Evolutionary conservation across 2,888 invertebrate genomes (phyloP).

Genomic region (Myathropa florea): DNA sequence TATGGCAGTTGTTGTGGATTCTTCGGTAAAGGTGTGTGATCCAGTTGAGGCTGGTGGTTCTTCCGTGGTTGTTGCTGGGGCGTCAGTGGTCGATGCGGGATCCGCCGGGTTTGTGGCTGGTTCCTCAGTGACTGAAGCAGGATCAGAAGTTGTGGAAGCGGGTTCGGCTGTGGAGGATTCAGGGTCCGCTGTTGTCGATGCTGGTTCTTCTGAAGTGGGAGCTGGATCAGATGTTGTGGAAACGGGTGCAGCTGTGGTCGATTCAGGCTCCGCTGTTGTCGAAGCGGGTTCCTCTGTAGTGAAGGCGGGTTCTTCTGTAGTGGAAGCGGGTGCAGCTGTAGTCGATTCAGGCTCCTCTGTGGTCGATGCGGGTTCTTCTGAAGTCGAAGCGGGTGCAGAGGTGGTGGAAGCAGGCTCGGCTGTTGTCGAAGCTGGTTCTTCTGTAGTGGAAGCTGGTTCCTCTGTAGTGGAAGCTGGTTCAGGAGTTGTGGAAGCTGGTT

Average conservation of each 20-base stretch:
- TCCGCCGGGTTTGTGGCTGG: not conserved
- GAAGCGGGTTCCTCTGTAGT: not conserved
- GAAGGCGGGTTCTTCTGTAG: not conserved
- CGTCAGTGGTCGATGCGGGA: not conserved
- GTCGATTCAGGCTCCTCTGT: not conserved
- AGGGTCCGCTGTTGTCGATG: not conserved
- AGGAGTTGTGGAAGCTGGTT: not conserved
- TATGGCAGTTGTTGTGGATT: slow-evolving; percentile 44
- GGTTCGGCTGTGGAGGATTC: not conserved
- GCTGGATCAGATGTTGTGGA: not conserved
- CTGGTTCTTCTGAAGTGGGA: not conserved
- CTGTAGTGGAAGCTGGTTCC: not conserved
- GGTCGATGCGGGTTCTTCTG: not conserved
- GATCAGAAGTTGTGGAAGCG: not conserved
- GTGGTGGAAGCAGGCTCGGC: not conserved
- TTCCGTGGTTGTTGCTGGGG: not conserved
- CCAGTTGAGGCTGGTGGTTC: slow-evolving; percentile 5
- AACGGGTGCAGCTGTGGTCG: not conserved
- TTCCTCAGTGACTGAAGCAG: slow-evolving; percentile 20
- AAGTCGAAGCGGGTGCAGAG: not conserved
- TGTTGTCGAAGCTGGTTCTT: not conserved
- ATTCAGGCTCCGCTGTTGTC: slow-evolving; percentile 9
- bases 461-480: not conserved
- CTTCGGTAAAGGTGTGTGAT: not conserved
- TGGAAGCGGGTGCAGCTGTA: not conserved